Conservation (phyloP, 2,888 invertebrate genomes). For the Apamea crenata region DNA sequence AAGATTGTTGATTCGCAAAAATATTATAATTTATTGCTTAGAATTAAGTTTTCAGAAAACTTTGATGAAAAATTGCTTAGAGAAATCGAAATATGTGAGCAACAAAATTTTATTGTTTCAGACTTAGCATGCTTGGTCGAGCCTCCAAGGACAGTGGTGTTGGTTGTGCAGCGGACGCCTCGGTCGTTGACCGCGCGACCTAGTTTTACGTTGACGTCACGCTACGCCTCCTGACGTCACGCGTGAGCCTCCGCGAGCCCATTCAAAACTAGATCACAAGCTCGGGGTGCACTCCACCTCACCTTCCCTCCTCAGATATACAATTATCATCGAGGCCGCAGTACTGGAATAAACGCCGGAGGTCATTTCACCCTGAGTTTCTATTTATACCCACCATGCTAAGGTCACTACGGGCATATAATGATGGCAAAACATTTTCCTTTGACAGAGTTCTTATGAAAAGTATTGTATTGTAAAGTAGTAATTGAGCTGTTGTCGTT, state of each 20-base stretch:
- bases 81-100: not conserved
- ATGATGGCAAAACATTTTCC: conserved; percentile 18
- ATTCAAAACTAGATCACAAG: conserved; percentile 89
- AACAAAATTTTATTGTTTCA: conserved; percentile 26
- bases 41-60: not conserved
- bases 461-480: too few species aligned
- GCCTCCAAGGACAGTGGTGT: conserved; percentile 75
- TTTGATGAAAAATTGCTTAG: not conserved
- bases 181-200: conserved; percentile 87
- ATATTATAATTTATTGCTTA: not conserved
- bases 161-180: conserved; percentile 79
- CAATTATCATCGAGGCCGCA: conserved; percentile 75
- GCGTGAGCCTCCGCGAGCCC: conserved; percentile 83
- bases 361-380: conserved; percentile 80
- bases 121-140: conserved; percentile 62
- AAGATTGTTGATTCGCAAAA: not conserved
- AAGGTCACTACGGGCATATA: conserved; percentile 71
- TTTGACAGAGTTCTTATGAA: conserved; percentile 4
- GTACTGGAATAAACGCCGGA: conserved; percentile 72
- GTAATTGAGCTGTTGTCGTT: conserved; percentile 3
- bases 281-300: conserved; percentile 78
- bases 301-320: conserved; percentile 69
- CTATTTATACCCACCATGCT: conserved; percentile 71
- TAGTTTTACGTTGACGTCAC: conserved; percentile 87
- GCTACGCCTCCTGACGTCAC: conserved; percentile 89